A percentile compares a stretch with the other conserved stretches of the same genome.
Evolutionary conservation across 1,140 invertebrate genomes (phyloP).

Genomic region (Coboldia fuscipes): DNA sequence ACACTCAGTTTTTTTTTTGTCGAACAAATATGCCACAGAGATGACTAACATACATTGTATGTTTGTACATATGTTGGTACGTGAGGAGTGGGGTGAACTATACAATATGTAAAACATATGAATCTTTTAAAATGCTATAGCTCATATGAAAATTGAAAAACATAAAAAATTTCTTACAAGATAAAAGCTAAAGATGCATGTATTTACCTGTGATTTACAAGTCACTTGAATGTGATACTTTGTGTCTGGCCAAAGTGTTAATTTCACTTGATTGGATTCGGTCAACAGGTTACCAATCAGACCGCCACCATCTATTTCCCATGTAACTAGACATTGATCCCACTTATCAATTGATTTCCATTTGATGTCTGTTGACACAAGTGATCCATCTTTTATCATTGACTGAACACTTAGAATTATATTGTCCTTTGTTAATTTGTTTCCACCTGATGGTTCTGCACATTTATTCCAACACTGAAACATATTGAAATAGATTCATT

Average conservation of each 20-base stretch:
- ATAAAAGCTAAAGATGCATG: too few species aligned
- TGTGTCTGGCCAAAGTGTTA: conserved; percentile 25
- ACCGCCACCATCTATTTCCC: conserved; percentile 25
- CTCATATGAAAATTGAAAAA: too few species aligned
- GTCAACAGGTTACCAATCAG: conserved; percentile 26
- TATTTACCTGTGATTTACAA: too few species aligned
- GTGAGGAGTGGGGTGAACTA: too few species aligned
- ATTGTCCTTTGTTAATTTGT: conserved; percentile 7
- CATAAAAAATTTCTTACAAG: too few species aligned
- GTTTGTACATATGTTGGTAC: too few species aligned
- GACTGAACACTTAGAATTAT: conserved; percentile 6
- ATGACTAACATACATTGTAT: too few species aligned
- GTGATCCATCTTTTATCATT: conserved; percentile 6
- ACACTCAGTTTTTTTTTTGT: too few species aligned
- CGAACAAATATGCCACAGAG: too few species aligned
- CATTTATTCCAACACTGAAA: conserved; percentile 9
- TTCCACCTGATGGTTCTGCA: not conserved
- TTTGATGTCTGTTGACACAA: conserved; percentile 7
- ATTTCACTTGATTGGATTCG: conserved; percentile 20
- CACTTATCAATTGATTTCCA: conserved; percentile 9
- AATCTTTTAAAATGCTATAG: too few species aligned
- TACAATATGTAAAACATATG: too few species aligned
- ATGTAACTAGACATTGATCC: conserved; percentile 22
- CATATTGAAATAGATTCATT: too few species aligned
- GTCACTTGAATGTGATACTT: conserved; percentile 21